phyloP scores from a whole-genome alignment of 2,797 vertebrate species.

The Enteromius radiatus region DNA sequence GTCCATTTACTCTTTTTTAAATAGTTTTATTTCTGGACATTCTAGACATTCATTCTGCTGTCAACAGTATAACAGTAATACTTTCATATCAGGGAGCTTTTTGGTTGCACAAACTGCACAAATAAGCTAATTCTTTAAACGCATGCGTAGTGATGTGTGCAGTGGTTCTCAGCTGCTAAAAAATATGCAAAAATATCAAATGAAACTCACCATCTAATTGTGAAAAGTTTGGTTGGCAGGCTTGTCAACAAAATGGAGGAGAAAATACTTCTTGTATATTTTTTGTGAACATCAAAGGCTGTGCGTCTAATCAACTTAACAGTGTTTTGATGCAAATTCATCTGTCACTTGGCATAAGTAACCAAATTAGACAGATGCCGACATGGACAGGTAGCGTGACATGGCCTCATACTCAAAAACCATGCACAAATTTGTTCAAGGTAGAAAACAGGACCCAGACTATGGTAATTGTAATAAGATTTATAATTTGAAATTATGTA shows the following conservation, averaged over 20 bases:
- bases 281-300: background rate
- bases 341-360: constrained; percentile 16
- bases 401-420: background rate
- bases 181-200: background rate
- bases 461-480: background rate
- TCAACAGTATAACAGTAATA: background rate
- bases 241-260: background rate
- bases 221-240: background rate
- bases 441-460: background rate
- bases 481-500: background rate
- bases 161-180: constrained; percentile 1
- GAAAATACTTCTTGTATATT: background rate
- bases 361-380: constrained; percentile 12
- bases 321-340: constrained; percentile 21
- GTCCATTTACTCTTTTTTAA: background rate
- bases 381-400: constrained; percentile 18
- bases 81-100: background rate
- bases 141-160: background rate
- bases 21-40: background rate
- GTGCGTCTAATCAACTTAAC: constrained; percentile 2
- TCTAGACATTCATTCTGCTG: background rate
- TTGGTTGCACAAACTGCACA: background rate
- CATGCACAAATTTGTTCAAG: background rate
- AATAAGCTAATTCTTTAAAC: background rate
- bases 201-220: background rate